Conservation (phyloP, 2,113 vertebrate genomes). For the human region DNA sequence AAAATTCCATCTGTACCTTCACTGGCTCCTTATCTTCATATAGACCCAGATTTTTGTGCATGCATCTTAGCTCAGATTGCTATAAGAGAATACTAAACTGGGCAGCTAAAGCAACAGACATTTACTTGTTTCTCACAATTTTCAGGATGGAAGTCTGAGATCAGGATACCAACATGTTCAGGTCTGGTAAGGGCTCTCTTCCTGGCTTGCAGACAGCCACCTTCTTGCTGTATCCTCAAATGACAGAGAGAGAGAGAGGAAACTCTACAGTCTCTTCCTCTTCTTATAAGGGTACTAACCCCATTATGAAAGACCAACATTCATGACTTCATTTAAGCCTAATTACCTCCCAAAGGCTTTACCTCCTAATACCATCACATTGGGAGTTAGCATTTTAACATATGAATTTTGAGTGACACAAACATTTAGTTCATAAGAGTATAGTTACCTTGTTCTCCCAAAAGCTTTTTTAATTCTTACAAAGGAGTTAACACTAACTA, state of each 20-base stretch:
- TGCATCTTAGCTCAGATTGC: not conserved
- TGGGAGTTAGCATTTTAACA: not conserved
- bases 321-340: not conserved
- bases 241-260: not conserved
- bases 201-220: not conserved
- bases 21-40: not conserved
- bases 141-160: not conserved
- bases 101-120: not conserved
- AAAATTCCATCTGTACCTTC: not conserved
- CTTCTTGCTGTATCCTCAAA: not conserved
- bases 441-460: not conserved
- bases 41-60: not conserved
- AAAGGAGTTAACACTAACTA: not conserved
- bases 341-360: not conserved
- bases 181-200: not conserved
- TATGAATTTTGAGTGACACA: not conserved
- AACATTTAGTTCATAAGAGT: not conserved
- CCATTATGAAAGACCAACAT: not conserved
- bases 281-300: not conserved
- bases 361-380: not conserved
- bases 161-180: too few relatives aligned
- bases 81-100: not conserved
- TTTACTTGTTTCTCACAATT: not conserved
- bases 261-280: not conserved
- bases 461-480: not conserved